phyloP scores from a whole-genome alignment of 2,797 vertebrate genomes.

The Falco cherrug region DNA sequence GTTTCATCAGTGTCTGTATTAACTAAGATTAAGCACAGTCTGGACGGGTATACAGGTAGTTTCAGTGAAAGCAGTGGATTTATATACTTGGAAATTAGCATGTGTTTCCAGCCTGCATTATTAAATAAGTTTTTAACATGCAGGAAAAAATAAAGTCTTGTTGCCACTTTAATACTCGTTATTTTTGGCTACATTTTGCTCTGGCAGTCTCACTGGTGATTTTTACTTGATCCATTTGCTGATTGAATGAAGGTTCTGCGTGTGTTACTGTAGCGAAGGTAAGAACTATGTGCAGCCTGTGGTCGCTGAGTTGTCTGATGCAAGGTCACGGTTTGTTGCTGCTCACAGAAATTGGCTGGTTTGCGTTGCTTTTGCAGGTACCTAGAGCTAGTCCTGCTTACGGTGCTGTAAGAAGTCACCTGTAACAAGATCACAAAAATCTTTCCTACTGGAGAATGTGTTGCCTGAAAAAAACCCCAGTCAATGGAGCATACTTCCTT shows the following conservation, averaged over 20 bases:
- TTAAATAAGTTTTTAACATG: not conserved
- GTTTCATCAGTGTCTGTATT: not conserved
- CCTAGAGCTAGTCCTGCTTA: not conserved
- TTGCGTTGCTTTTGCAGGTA: not conserved
- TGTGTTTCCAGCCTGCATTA: not conserved
- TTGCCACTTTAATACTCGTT: not conserved
- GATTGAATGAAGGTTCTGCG: not conserved
- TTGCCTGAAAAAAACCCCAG: not conserved
- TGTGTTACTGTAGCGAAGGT: not conserved
- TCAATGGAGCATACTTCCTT: not conserved
- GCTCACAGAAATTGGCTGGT: not conserved
- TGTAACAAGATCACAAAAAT: not conserved
- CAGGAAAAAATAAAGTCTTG: not conserved
- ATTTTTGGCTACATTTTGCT: not conserved
- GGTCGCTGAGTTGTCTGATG: not conserved
- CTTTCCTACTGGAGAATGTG: rapidly evolving
- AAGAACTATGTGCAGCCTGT: not conserved
- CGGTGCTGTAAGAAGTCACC: not conserved
- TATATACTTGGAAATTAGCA: not conserved
- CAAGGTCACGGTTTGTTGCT: not conserved
- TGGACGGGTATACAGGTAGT: not conserved
- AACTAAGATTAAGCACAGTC: not conserved
- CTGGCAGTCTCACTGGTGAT: not conserved
- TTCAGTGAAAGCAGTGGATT: not conserved
- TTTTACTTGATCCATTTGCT: not conserved